Evolutionary conservation across 1,140 invertebrate genomes (phyloP).

Genomic region (Conus betulinus): DNA sequence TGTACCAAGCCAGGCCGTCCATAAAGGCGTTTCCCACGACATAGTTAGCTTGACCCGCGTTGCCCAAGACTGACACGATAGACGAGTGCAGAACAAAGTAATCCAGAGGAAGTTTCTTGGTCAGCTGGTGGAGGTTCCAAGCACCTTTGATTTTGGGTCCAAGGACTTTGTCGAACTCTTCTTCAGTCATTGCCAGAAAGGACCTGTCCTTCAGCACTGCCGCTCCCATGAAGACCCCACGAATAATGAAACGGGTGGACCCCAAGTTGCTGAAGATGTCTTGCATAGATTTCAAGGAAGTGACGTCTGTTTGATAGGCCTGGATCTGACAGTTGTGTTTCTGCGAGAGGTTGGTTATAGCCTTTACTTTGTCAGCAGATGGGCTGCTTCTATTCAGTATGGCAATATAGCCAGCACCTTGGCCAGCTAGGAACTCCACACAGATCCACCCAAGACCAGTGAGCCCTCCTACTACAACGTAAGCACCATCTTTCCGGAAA

Average conservation of each 20-base stretch:
- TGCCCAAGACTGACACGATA: slow-evolving; percentile 50
- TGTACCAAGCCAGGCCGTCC: slow-evolving; percentile 51
- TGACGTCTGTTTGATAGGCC: slow-evolving; percentile 15
- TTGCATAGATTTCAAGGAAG: neutral
- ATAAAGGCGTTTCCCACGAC: slow-evolving; percentile 53
- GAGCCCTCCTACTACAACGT: slow-evolving; percentile 54
- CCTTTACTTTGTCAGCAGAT: neutral
- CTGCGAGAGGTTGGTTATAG: neutral
- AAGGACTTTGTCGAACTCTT: slow-evolving; percentile 46
- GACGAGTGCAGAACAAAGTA: slow-evolving; percentile 61
- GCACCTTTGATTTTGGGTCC: slow-evolving; percentile 59
- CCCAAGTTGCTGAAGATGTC: neutral
- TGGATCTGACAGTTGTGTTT: neutral
- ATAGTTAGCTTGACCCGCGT: slow-evolving; percentile 56
- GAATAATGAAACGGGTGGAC: neutral
- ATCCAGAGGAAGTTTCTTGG: slow-evolving; percentile 43
- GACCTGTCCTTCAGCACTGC: neutral
- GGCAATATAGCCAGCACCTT: slow-evolving; percentile 25
- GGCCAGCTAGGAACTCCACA: slow-evolving; percentile 27
- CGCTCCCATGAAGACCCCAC: slow-evolving; percentile 17
- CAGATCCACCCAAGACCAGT: slow-evolving; percentile 53
- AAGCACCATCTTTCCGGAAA: neutral
- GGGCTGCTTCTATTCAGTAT: slow-evolving; percentile 13
- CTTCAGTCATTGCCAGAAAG: slow-evolving; percentile 41
- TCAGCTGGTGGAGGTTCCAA: slow-evolving; percentile 51